Evolutionary conservation across 2,888 invertebrate genomes (phyloP), one percentile per base, ranked within the genome.

Genomic region (Rugalucina vietnamica): DNA sequence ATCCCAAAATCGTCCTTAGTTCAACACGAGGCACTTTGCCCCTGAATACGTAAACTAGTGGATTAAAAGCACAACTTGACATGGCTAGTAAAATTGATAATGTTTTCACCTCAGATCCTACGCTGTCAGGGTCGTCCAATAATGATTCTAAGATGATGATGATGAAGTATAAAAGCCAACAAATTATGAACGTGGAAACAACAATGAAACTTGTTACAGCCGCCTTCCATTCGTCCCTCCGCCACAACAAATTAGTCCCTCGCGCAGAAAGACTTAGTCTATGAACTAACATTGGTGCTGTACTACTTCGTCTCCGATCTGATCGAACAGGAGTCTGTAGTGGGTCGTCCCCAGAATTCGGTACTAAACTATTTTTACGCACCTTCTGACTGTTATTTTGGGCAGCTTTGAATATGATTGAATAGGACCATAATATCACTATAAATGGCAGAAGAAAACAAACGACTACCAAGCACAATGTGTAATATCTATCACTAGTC

Each of bases 191-290:
- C 95, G 97, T 97, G 50, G 97, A 96, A 93, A 97, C 96, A 86
- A 97, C 97, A 86, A 97, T 95, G 72, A 97, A 97, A 93, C 98
- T 98, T 76, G 98, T 97, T 89, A 98, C 97, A 12, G 98, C 98
- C 1, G 98, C 98, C 88, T 98, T 96, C 89, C 98, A 97, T 95
- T 98, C 98, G 94, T 98, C 98, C 77, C 98, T 96, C 88, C 98
- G 97, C 92, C 97, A 93, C 27, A 92, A 82, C 2, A 95, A 96
- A 95, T 98, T 97, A 85, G 97, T 89, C 0, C 89, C 84, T 21
- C 92, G 96, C 70, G 97, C 97, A 93, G 98, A 97, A 86, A 98
- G 97, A 87, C 98, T 97, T 76, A 97, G 96, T 94, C 97, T 97
- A 81, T 97, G 91, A 0, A 90, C 84, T 18, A 93, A 81, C 43